Percentiles rank a stretch among this genome's conserved stretches.
These are phyloP conservation scores for Drosophila bipectinata DNA, from an alignment of 1,140 invertebrate genomes.

Conservation along the genomic window DNA sequence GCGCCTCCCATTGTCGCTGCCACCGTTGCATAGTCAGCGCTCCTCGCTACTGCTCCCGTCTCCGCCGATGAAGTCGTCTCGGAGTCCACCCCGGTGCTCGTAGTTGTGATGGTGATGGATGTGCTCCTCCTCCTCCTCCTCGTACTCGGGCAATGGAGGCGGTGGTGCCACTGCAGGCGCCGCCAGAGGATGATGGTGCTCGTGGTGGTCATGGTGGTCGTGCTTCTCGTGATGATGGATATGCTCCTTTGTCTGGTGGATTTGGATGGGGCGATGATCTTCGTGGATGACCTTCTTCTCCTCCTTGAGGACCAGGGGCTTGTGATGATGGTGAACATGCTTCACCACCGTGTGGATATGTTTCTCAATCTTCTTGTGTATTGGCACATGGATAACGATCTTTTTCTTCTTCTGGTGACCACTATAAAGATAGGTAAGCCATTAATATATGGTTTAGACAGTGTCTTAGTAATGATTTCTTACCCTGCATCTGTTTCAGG, in stretches of 20 bases:
- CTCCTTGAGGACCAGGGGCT: conserved; percentile 81
- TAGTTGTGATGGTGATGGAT: conserved; percentile 80
- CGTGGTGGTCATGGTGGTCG: conserved; percentile 62
- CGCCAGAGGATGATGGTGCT: conserved; percentile 57
- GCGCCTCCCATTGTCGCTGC: conserved; percentile 7
- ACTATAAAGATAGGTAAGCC: background rate
- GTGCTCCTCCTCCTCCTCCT: conserved; percentile 76
- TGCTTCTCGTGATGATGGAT: conserved; percentile 78
- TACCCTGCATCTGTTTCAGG: conserved; percentile 70
- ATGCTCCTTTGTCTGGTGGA: conserved; percentile 77
- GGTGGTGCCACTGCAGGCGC: conserved; percentile 19
- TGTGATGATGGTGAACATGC: conserved; percentile 82
- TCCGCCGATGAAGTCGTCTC: conserved; percentile 50
- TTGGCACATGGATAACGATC: conserved; percentile 80
- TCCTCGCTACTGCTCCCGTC: conserved; percentile 67
- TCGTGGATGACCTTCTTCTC: conserved; percentile 80
- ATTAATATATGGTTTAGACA: background rate
- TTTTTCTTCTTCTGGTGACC: conserved; percentile 81
- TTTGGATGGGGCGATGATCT: conserved; percentile 75
- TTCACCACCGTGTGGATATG: conserved; percentile 80
- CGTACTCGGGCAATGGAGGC: conserved; percentile 29
- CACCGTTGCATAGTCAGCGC: conserved; percentile 44
- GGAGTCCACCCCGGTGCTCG: conserved; percentile 65
- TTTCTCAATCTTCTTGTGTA: conserved; percentile 82
- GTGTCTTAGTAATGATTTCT: background rate